These are phyloP conservation scores for Cremastobaeus sp. DNA, from an alignment of 2,888 invertebrate species.

Conservation along the genomic window DNA sequence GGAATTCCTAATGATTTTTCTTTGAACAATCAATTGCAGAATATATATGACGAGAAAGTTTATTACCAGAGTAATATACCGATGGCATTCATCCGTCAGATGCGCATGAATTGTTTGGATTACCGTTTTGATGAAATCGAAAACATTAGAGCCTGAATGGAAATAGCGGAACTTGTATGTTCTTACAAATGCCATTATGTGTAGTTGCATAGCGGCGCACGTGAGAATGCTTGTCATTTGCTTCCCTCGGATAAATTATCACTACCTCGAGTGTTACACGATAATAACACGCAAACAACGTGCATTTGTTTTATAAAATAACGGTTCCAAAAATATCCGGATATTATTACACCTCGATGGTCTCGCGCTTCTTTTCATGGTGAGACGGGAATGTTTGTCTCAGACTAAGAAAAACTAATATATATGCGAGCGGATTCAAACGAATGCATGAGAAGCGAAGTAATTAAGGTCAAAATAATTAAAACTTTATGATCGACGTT, in stretches of 20 bases:
- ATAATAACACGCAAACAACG: constrained; percentile 34
- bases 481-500: background rate
- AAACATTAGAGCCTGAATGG: constrained; percentile 25
- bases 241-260: constrained; percentile 44
- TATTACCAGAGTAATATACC: background rate
- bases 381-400: constrained; percentile 17
- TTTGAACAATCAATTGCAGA: no score
- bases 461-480: constrained; percentile 8
- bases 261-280: constrained; percentile 27
- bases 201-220: constrained; percentile 20
- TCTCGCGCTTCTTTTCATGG: constrained; percentile 16
- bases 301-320: constrained; percentile 35
- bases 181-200: constrained; percentile 24
- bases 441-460: constrained; percentile 19
- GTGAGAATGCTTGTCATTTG: constrained; percentile 46
- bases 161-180: constrained; percentile 30
- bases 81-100: constrained; percentile 6
- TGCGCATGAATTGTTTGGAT: constrained; percentile 23
- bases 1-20: no score
- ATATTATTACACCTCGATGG: constrained; percentile 12
- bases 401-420: constrained; percentile 10
- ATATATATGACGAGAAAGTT: background rate
- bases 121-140: constrained; percentile 41
- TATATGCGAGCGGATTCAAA: background rate
- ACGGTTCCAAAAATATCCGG: constrained; percentile 32